A percentile compares a stretch with the other conserved stretches of the same genome.
These are phyloP conservation scores for Pseudorectes ferrugineus DNA, from an alignment of 2,113 vertebrate species.

Conservation along the genomic window DNA sequence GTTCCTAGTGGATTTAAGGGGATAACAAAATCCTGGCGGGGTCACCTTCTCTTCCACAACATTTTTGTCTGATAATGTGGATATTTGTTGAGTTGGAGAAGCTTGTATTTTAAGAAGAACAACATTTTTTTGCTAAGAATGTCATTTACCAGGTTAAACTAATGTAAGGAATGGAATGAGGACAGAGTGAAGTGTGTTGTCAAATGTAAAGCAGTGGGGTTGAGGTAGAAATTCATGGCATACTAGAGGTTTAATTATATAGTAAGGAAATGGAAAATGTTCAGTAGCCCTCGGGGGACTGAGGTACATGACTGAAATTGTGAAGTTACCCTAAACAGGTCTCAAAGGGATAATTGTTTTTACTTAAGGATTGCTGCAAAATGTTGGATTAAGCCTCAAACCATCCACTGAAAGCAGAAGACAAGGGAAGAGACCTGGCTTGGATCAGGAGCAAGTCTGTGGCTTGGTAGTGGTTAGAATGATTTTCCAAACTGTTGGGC, in stretches of 20 bases:
- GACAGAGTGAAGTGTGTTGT: not conserved
- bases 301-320: not conserved
- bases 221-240: not conserved
- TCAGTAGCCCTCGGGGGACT: fast-evolving
- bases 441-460: not conserved
- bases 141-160: not conserved
- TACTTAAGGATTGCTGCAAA: not conserved
- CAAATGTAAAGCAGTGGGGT: not conserved
- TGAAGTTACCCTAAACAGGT: not conserved
- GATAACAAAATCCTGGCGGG: not conserved
- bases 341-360: not conserved
- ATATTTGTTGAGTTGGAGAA: not conserved
- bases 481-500: not conserved
- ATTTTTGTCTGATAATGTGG: not conserved
- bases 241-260: not conserved
- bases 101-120: not conserved
- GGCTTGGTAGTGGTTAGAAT: not conserved
- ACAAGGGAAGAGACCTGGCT: not conserved
- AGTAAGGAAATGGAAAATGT: not conserved
- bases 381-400: not conserved
- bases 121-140: not conserved
- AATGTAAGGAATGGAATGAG: not conserved
- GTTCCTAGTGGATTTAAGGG: not conserved
- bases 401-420: not conserved
- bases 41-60: not conserved